These are phyloP conservation scores for Zhuqinia jingwanae DNA, from an alignment of 2,888 invertebrate species.

Conservation along the genomic window DNA sequence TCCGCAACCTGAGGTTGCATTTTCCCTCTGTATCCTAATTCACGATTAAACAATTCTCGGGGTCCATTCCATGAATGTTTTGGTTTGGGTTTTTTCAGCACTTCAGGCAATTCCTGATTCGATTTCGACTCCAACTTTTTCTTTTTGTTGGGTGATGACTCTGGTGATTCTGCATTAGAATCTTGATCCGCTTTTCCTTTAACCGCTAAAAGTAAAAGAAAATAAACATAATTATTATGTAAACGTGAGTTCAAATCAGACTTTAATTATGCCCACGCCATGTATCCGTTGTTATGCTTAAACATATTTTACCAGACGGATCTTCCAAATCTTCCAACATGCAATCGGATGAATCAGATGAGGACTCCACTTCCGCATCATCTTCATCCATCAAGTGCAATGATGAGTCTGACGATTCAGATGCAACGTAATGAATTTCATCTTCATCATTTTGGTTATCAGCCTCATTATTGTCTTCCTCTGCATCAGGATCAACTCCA, in stretches of 20 bases:
- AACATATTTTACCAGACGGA: constrained; percentile 35
- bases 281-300: too few relatives aligned
- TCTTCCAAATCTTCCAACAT: constrained; percentile 77
- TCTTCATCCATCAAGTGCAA: constrained; percentile 69
- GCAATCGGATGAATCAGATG: constrained; percentile 74
- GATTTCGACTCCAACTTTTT: constrained; percentile 62
- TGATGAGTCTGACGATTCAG: constrained; percentile 57
- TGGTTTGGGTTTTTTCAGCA: constrained; percentile 83
- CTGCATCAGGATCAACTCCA: neutral
- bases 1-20: constrained; percentile 80
- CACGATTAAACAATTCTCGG: constrained; percentile 72
- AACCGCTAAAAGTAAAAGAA: constrained; percentile 23
- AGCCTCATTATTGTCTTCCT: constrained; percentile 17
- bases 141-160: constrained; percentile 60
- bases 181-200: constrained; percentile 20
- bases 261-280: too few relatives aligned
- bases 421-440: neutral
- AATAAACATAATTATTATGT: neutral
- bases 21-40: constrained; percentile 81
- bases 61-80: constrained; percentile 85
- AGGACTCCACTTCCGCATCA: constrained; percentile 64
- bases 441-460: constrained; percentile 49
- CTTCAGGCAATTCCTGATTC: constrained; percentile 72
- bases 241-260: neutral
- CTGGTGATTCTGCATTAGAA: constrained; percentile 32